Conservation (phyloP, 2,113 vertebrate genomes). For the Oreocharis arfaki region DNA sequence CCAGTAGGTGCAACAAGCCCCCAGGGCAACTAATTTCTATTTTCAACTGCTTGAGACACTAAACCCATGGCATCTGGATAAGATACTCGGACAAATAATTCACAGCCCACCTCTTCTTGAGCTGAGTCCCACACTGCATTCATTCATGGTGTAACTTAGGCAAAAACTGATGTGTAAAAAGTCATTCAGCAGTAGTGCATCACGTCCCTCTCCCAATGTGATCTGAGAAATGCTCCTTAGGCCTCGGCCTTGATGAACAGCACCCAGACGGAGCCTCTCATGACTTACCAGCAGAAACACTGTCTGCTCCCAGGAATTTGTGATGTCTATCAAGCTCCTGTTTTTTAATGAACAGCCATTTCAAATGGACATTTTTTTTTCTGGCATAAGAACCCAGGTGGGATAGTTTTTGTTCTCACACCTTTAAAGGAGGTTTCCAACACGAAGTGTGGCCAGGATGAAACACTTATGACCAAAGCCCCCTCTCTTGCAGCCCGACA, state of each 20-base stretch:
- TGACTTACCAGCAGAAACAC: background rate
- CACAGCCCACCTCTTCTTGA: background rate
- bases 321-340: background rate
- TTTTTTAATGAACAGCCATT: background rate
- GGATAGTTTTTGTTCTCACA: background rate
- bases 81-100: background rate
- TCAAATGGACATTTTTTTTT: background rate
- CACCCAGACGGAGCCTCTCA: no score
- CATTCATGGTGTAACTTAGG: background rate
- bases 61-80: background rate
- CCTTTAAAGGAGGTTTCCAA: background rate
- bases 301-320: background rate
- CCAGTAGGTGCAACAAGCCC: background rate
- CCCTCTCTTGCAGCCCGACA: background rate
- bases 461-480: background rate
- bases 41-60: background rate
- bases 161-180: background rate
- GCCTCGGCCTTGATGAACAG: background rate
- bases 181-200: background rate
- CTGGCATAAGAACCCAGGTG: background rate
- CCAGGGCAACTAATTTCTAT: background rate
- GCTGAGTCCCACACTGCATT: background rate
- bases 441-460: background rate
- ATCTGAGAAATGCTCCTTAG: background rate
- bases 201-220: background rate